phyloP scores from a whole-genome alignment of 2,113 vertebrate species.

The Pseudonaja textilis region DNA sequence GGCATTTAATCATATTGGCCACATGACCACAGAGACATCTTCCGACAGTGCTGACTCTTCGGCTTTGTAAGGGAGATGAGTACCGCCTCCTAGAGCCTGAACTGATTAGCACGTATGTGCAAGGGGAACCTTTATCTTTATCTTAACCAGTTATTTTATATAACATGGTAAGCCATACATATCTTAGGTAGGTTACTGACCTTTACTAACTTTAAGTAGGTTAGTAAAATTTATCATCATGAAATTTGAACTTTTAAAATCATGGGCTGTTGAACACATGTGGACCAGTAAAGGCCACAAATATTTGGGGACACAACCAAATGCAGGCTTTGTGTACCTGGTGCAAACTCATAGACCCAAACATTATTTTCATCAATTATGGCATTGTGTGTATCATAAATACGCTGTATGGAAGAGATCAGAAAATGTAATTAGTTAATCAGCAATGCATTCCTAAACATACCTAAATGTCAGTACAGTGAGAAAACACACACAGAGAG shows the following conservation, averaged over 20 bases:
- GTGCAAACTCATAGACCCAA: constrained; percentile 47
- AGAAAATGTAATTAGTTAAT: constrained; percentile 57
- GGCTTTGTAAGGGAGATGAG: too few species aligned
- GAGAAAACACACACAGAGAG: constrained; percentile 46
- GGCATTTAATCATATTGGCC: too few species aligned
- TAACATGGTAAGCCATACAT: not conserved
- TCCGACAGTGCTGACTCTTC: too few species aligned
- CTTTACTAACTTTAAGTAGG: too few species aligned
- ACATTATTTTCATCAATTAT: constrained; percentile 41
- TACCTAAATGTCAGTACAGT: constrained; percentile 55
- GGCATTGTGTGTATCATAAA: constrained; percentile 10
- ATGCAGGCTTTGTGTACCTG: constrained; percentile 39
- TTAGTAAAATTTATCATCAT: constrained; percentile 33
- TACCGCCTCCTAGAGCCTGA: too few species aligned
- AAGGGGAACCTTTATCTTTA: too few species aligned
- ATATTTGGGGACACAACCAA: constrained; percentile 45
- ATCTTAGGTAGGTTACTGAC: not conserved
- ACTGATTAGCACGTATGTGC: too few species aligned
- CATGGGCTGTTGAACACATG: constrained; percentile 38
- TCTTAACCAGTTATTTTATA: not conserved
- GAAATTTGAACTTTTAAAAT: constrained; percentile 51
- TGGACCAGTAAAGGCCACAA: constrained; percentile 51
- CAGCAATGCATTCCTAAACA: constrained; percentile 53
- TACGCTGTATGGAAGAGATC: constrained; percentile 53
- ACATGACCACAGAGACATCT: too few species aligned